Percentiles rank a stretch among this genome's conserved stretches.
phyloP scores from a whole-genome alignment of 2,113 vertebrate genomes.

The Progne subis region DNA sequence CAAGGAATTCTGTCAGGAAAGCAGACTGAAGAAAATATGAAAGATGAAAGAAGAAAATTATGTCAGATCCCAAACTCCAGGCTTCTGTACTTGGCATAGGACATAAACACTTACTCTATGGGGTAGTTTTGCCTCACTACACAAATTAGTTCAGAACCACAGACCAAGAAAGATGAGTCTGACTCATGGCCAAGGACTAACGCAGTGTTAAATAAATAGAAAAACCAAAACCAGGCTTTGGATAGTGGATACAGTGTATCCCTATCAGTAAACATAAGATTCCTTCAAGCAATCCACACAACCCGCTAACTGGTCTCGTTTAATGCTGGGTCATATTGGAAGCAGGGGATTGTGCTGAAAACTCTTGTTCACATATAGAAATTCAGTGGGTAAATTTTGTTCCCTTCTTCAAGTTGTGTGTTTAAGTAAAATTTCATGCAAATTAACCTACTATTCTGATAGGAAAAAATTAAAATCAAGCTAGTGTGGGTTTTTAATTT shows the following conservation, averaged over 20 bases:
- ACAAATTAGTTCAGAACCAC: neutral
- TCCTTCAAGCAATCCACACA: neutral
- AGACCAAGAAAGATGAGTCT: neutral
- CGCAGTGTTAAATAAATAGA: neutral
- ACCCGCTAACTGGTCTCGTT: neutral
- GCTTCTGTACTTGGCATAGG: neutral
- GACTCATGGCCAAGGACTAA: neutral
- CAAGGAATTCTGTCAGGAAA: neutral
- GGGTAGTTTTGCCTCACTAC: neutral
- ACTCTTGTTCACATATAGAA: neutral
- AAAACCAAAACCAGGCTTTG: rapidly evolving
- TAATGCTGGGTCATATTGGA: neutral
- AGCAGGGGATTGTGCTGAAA: neutral
- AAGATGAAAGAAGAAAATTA: neutral
- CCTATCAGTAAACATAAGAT: neutral
- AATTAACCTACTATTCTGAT: neutral
- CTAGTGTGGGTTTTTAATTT: rapidly evolving
- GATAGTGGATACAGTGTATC: neutral
- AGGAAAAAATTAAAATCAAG: neutral
- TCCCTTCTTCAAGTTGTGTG: neutral
- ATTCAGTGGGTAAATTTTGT: neutral
- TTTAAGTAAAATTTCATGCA: neutral
- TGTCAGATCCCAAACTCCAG: neutral
- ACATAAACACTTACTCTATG: rapidly evolving
- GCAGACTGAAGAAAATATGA: neutral